phyloP scores from a whole-genome alignment of 1,140 invertebrate species.

The Copidosoma floridanum region DNA sequence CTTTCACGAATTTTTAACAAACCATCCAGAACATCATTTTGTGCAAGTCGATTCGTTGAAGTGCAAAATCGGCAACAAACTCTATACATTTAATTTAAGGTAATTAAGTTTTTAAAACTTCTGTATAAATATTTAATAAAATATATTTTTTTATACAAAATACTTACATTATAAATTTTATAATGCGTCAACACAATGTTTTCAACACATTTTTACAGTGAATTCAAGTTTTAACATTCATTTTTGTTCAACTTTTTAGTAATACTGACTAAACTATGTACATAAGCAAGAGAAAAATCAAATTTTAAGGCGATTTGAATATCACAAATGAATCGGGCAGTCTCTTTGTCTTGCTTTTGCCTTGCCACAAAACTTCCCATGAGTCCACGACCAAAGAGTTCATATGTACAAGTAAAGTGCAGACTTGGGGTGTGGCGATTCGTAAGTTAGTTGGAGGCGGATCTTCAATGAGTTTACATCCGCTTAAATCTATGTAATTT shows the following conservation, averaged over 20 bases:
- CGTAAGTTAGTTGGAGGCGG: conserved; percentile 30
- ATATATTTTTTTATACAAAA: conserved; percentile 5
- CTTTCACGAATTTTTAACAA: conserved; percentile 47
- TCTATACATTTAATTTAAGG: conserved; percentile 43
- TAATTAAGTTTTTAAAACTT: conserved; percentile 15
- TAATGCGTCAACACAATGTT: too few relatives aligned
- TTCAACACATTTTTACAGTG: background rate
- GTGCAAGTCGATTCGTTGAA: conserved; percentile 43
- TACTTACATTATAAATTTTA: background rate
- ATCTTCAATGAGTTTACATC: conserved; percentile 38
- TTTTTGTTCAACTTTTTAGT: too few relatives aligned
- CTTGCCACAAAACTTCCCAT: conserved; percentile 49
- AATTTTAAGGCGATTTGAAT: conserved; percentile 48
- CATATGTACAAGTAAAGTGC: conserved; percentile 45
- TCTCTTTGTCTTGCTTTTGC: conserved; percentile 32
- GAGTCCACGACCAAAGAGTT: conserved; percentile 29
- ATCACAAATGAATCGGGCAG: conserved; percentile 42
- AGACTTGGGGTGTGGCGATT: conserved; percentile 42
- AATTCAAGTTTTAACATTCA: too few relatives aligned
- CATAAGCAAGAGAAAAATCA: too few relatives aligned
- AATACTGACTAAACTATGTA: background rate
- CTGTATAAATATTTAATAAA: background rate
- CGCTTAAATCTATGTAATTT: conserved; percentile 40
- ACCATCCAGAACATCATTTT: conserved; percentile 38
- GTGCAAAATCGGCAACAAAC: conserved; percentile 56